These are phyloP conservation scores for Natrix natrix DNA, from an alignment of 2,797 vertebrate species.

Conservation along the genomic window DNA sequence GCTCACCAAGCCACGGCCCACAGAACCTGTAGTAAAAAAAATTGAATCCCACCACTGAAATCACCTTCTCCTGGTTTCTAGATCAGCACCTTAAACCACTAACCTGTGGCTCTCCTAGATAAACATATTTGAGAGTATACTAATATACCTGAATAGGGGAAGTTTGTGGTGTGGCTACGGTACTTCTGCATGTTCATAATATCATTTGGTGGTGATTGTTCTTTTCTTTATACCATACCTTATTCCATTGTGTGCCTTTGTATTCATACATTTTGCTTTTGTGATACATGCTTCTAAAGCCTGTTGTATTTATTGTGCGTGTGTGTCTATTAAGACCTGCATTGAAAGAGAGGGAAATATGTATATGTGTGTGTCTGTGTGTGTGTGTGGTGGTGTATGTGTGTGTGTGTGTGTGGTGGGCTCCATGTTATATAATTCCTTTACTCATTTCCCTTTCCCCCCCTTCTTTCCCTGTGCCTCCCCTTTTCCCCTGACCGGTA, in stretches of 20 bases:
- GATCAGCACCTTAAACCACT: not conserved
- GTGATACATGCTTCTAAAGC: not conserved
- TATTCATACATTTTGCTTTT: not conserved
- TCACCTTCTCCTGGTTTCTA: not conserved
- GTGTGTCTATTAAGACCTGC: not conserved
- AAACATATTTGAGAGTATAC: not conserved
- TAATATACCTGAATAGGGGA: too few relatives aligned
- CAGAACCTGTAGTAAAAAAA: too few relatives aligned
- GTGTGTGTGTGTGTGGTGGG: not conserved
- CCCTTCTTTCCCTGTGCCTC: not conserved
- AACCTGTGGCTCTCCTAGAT: not conserved
- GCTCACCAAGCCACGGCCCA: too few relatives aligned
- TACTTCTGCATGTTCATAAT: not conserved
- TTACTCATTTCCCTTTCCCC: not conserved
- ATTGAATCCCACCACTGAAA: too few relatives aligned
- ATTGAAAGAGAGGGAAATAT: not conserved
- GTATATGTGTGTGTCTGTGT: too few relatives aligned
- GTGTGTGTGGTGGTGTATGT: not conserved
- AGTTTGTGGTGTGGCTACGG: not conserved
- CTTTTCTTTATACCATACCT: not conserved
- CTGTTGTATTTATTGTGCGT: not conserved
- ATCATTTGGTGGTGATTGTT: not conserved
- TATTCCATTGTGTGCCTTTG: not conserved
- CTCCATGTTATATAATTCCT: constrained; percentile 1
- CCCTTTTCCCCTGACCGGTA: not conserved